Percentiles rank a stretch among this genome's conserved stretches.
phyloP scores from a whole-genome alignment of 2,113 vertebrate genomes.

The Forbesichthys papilliferus region DNA sequence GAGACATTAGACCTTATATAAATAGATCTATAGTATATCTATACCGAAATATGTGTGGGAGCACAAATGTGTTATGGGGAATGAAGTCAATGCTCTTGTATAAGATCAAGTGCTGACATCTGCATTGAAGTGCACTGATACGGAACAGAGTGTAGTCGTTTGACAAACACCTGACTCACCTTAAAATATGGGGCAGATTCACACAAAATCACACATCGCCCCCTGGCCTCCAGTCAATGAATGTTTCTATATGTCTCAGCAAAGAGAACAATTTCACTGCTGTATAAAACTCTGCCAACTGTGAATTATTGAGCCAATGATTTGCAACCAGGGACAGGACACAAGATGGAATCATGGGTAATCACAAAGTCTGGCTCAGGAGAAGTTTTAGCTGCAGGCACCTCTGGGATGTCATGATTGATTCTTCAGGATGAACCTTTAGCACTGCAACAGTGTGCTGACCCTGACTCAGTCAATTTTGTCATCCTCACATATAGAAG shows the following conservation, averaged over 20 bases:
- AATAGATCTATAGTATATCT: background rate
- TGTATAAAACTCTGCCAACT: background rate
- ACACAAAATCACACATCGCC: background rate
- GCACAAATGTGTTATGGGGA: conserved; percentile 10
- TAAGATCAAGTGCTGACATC: conserved; percentile 55
- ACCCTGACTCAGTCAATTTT: background rate
- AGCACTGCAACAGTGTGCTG: too few relatives aligned
- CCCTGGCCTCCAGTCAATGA: too few relatives aligned
- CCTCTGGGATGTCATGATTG: background rate
- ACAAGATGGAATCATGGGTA: background rate
- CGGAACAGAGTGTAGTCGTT: conserved; percentile 32
- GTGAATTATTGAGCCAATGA: background rate
- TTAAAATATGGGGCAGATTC: conserved; percentile 33
- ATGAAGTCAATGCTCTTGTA: conserved; percentile 36
- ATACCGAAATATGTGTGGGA: conserved; percentile 2
- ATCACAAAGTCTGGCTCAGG: background rate
- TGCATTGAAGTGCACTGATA: conserved; percentile 65
- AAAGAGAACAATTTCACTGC: background rate
- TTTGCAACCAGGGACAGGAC: background rate
- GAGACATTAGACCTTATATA: too few relatives aligned
- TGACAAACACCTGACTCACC: conserved; percentile 56
- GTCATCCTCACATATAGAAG: background rate
- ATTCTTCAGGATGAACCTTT: background rate
- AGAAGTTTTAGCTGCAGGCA: background rate
- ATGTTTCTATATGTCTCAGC: background rate